Conservation (phyloP, 2,113 vertebrate species). For the Malurus elegans region DNA sequence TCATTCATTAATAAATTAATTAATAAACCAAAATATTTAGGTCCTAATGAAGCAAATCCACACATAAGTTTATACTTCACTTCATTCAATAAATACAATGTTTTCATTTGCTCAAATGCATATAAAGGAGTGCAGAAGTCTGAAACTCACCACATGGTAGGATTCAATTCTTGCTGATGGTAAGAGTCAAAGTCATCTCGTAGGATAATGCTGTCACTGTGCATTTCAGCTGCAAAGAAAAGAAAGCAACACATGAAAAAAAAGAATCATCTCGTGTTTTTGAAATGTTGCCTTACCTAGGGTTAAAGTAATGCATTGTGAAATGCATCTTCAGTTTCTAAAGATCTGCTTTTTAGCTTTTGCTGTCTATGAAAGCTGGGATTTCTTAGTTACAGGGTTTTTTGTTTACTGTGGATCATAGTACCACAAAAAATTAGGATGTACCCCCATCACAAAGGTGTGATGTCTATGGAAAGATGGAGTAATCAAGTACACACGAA, state of each 20-base stretch:
- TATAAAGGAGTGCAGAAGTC: background rate
- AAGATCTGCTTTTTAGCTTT: background rate
- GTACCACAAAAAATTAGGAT: background rate
- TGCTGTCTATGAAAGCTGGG: background rate
- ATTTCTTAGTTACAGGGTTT: background rate
- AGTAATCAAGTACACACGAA: background rate
- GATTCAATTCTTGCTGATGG: conserved; percentile 85
- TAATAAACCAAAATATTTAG: background rate
- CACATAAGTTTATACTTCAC: background rate
- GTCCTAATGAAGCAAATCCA: background rate
- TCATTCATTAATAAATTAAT: background rate
- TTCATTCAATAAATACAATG: background rate
- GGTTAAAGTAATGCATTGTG: background rate
- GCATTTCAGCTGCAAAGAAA: conserved; percentile 85
- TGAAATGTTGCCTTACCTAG: background rate
- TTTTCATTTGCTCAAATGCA: background rate
- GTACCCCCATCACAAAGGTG: background rate
- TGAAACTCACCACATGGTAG: conserved; percentile 88
- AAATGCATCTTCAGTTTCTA: background rate
- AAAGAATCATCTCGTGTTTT: background rate
- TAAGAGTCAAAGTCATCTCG: conserved; percentile 97
- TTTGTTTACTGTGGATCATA: background rate
- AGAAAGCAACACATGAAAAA: background rate
- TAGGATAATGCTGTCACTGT: conserved; percentile 88
- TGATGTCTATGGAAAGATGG: background rate